Evolutionary conservation across 2,888 invertebrate genomes (phyloP).

Genomic region (Blera fallax): DNA sequence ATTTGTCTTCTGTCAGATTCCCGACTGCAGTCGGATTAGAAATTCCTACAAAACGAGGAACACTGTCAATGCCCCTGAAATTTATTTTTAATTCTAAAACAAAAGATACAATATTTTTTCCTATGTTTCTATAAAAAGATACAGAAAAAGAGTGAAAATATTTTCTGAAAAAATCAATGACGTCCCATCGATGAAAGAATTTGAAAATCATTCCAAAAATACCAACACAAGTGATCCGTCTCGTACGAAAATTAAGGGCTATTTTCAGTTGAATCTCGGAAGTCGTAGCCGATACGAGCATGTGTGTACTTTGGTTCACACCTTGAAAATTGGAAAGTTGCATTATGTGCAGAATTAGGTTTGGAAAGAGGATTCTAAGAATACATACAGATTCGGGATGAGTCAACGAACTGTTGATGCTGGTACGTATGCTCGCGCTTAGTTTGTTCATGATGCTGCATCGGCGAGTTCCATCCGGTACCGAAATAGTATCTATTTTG

Average conservation of each 20-base stretch:
- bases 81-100: slow-evolving; percentile 50
- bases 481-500: slow-evolving; percentile 55
- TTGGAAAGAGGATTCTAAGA: slow-evolving; percentile 53
- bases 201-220: slow-evolving; percentile 35
- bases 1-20: slow-evolving; percentile 55
- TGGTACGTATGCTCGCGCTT: not conserved
- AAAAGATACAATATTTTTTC: slow-evolving; percentile 32
- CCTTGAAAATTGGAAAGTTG: slow-evolving; percentile 60
- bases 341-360: slow-evolving; percentile 19
- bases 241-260: not conserved
- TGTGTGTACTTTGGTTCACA: slow-evolving; percentile 45
- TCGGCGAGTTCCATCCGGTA: slow-evolving; percentile 65
- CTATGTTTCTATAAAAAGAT: slow-evolving; percentile 5
- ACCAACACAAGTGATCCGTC: slow-evolving; percentile 17
- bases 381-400: slow-evolving; percentile 56
- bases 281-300: not conserved
- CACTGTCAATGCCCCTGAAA: slow-evolving; percentile 66
- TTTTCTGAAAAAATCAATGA: slow-evolving; percentile 41
- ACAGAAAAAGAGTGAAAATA: slow-evolving; percentile 9
- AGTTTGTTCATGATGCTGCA: not conserved
- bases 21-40: slow-evolving; percentile 21
- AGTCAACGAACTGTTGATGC: slow-evolving; percentile 63
- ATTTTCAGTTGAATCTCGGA: not conserved
- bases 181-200: slow-evolving; percentile 54
- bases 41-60: slow-evolving; percentile 10